These are phyloP conservation scores for Pitangus sulphuratus DNA, from an alignment of 2,797 vertebrate genomes.

Conservation along the genomic window DNA sequence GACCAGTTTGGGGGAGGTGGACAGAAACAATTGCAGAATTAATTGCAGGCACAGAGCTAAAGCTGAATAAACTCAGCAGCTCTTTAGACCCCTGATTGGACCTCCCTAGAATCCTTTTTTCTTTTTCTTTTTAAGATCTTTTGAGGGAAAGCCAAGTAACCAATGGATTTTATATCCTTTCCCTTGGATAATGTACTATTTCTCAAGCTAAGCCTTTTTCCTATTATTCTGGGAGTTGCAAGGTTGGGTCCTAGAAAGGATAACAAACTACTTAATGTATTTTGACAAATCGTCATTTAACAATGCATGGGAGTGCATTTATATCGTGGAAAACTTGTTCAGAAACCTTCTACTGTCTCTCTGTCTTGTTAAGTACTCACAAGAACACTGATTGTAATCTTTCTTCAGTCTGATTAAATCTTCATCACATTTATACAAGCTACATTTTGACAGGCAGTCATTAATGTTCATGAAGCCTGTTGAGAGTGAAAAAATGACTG, in stretches of 20 bases:
- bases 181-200: not conserved
- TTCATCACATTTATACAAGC: not conserved
- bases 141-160: not conserved
- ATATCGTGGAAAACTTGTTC: not conserved
- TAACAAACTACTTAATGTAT: not conserved
- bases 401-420: not conserved
- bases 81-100: not conserved
- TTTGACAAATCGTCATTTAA: not conserved
- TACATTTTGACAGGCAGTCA: not conserved
- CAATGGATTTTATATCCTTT: not conserved
- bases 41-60: not conserved
- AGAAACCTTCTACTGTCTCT: not conserved
- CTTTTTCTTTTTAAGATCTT: not conserved
- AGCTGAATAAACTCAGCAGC: rapidly evolving
- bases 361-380: not conserved
- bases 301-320: not conserved
- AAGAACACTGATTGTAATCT: not conserved
- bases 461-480: not conserved
- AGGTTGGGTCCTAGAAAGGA: not conserved
- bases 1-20: not conserved
- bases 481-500: not conserved
- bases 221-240: not conserved
- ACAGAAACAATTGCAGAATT: not conserved
- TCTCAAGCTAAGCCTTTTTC: not conserved
- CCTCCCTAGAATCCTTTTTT: not conserved